Conservation (phyloP, 1,140 invertebrate genomes). For the Drosophila biarmipes region DNA sequence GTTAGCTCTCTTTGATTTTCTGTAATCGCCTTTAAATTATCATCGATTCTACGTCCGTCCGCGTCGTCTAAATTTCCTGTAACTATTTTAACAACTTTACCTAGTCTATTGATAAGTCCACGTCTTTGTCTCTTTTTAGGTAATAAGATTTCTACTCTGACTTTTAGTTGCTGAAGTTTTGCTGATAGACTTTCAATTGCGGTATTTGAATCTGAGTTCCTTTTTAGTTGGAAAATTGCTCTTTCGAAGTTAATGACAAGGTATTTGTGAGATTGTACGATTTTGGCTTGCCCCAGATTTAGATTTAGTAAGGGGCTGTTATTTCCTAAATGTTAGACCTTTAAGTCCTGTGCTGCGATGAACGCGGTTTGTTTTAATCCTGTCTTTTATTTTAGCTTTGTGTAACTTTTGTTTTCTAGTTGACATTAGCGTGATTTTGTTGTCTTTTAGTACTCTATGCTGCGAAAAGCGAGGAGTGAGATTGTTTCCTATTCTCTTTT, state of each 20-base stretch:
- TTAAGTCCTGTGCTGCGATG: constrained; percentile 8
- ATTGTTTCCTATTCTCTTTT: constrained; percentile 9
- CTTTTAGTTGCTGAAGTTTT: constrained; percentile 2
- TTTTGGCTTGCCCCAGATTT: constrained; percentile 1
- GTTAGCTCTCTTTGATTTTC: not conserved
- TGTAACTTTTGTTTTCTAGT: constrained; percentile 6
- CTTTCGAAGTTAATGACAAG: constrained; percentile 6
- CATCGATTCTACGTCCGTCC: not conserved
- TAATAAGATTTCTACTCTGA: not conserved
- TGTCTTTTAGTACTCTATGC: constrained; percentile 1
- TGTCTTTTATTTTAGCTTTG: constrained; percentile 6
- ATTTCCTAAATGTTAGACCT: constrained; percentile 7
- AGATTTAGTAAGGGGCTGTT: not conserved
- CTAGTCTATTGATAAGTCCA: constrained; percentile 4
- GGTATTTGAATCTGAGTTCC: not conserved
- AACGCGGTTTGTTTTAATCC: constrained; percentile 8
- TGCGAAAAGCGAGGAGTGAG: constrained; percentile 3
- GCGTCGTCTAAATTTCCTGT: constrained; percentile 6
- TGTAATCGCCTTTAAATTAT: not conserved
- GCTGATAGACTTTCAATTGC: not conserved
- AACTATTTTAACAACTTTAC: not conserved
- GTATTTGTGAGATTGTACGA: constrained; percentile 2
- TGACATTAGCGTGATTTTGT: constrained; percentile 1
- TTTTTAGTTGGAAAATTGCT: constrained; percentile 1
- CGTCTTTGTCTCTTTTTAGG: not conserved